These are phyloP conservation scores for Pelodiscus sinensis DNA, from an alignment of 2,113 vertebrate genomes.

Conservation along the genomic window DNA sequence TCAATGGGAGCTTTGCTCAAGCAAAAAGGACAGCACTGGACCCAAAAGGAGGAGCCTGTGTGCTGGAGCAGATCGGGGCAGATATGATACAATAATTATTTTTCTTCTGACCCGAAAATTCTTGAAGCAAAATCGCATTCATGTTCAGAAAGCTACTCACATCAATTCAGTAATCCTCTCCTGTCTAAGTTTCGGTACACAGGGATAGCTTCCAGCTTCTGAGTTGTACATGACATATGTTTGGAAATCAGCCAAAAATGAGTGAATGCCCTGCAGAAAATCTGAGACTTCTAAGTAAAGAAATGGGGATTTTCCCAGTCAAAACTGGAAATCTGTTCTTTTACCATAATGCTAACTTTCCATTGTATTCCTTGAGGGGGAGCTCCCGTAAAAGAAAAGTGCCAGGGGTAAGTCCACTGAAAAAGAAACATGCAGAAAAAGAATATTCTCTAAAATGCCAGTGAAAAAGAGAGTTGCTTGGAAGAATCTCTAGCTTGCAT, in stretches of 20 bases:
- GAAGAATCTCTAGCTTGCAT: not conserved
- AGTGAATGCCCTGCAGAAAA: slow-evolving; percentile 25
- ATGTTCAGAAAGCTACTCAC: not conserved
- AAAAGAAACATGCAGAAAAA: not conserved
- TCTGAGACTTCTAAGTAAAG: slow-evolving; percentile 20
- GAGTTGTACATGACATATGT: not conserved
- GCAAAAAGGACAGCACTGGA: not conserved
- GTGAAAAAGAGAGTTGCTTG: not conserved
- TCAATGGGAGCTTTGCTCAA: not conserved
- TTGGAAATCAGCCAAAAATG: not conserved
- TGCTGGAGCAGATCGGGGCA: not conserved
- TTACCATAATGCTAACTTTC: slow-evolving; percentile 28
- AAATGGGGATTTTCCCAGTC: not conserved
- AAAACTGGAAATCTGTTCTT: slow-evolving; percentile 32
- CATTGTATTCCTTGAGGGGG: slow-evolving; percentile 66
- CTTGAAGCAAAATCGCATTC: not conserved
- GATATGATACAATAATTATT: not conserved
- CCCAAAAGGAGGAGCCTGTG: not conserved
- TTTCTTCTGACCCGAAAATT: not conserved
- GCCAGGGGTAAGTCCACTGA: not conserved
- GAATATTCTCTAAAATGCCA: slow-evolving; percentile 11
- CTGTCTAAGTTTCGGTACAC: not conserved
- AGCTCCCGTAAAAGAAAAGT: slow-evolving; percentile 68
- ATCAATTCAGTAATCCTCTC: not conserved
- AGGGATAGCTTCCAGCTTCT: not conserved